Conservation (phyloP, 2,888 invertebrate species). For the Drymonia ruficornis region DNA sequence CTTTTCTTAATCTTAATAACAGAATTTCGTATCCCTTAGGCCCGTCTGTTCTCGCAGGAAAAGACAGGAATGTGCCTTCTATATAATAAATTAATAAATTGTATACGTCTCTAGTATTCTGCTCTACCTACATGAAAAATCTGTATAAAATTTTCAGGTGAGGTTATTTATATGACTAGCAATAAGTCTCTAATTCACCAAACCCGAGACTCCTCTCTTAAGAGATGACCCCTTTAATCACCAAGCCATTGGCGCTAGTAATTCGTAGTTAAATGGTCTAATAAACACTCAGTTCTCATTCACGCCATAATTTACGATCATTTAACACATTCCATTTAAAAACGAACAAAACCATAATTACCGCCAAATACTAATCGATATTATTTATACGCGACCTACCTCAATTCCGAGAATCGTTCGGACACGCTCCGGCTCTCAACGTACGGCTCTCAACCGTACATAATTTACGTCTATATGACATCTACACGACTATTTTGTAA, state of each 20-base stretch:
- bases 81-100: no score
- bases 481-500: constrained; percentile 47
- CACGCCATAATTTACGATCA: neutral
- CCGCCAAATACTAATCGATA: constrained; percentile 38
- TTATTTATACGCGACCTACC: constrained; percentile 66
- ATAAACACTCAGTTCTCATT: neutral
- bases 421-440: constrained; percentile 55
- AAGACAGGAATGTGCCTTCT: neutral
- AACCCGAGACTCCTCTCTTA: no score
- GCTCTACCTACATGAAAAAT: no score
- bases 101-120: no score
- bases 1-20: neutral
- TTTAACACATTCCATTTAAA: constrained; percentile 9
- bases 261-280: neutral
- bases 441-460: constrained; percentile 54
- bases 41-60: no score
- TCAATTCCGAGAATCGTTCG: constrained; percentile 63
- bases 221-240: no score
- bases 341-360: constrained; percentile 24
- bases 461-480: constrained; percentile 48
- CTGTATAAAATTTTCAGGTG: no score
- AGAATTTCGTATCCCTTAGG: neutral
- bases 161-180: no score
- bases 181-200: no score
- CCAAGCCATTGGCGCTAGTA: no score